These are phyloP conservation scores for Noctuana brunneofusca DNA, from an alignment of 2,888 invertebrate species.

Conservation along the genomic window DNA sequence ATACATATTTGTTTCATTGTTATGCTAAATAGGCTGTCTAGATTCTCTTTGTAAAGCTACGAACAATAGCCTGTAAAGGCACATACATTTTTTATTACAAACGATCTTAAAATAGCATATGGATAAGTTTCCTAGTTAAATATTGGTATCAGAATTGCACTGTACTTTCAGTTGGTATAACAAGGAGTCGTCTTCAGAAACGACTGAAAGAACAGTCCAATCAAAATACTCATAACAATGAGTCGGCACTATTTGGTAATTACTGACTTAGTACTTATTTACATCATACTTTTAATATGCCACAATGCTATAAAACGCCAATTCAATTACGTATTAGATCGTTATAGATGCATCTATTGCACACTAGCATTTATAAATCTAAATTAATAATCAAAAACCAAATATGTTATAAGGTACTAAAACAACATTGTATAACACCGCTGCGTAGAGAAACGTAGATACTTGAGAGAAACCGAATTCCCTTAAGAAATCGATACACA, in stretches of 20 bases:
- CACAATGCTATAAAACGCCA: no score
- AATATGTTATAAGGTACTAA: not conserved
- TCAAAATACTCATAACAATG: no score
- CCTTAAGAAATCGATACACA: conserved; percentile 15
- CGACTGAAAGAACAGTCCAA: no score
- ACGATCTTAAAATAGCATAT: not conserved
- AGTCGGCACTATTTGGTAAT: no score
- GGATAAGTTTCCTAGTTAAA: not conserved
- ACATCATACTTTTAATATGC: no score
- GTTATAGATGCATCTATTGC: not conserved
- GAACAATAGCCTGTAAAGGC: conserved; percentile 8
- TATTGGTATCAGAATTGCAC: not conserved
- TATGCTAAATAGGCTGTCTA: conserved; percentile 22
- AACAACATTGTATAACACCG: not conserved
- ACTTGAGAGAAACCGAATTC: conserved; percentile 6
- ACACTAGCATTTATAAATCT: not conserved
- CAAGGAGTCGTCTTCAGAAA: not conserved
- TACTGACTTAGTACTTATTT: no score
- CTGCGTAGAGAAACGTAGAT: not conserved
- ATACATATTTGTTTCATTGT: conserved; percentile 20
- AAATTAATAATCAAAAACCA: not conserved
- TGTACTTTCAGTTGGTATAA: not conserved
- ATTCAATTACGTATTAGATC: no score
- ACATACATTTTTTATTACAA: not conserved
- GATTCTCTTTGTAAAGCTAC: conserved; percentile 5